These are phyloP conservation scores for Drosophila prolongata DNA, from an alignment of 2,888 invertebrate genomes.

Conservation along the genomic window DNA sequence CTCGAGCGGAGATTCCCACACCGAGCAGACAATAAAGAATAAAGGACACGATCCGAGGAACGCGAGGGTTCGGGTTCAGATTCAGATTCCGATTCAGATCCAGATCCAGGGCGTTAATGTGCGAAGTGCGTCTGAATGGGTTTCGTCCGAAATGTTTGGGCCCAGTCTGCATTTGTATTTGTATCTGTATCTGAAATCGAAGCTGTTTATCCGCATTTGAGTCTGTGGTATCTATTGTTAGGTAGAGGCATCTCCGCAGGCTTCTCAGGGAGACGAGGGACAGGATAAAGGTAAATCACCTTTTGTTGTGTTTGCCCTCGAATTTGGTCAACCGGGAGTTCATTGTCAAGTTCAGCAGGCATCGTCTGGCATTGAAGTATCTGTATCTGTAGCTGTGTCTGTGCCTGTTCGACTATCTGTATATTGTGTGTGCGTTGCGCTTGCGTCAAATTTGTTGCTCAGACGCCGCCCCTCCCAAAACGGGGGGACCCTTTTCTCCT, in stretches of 20 bases:
- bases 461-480: not conserved
- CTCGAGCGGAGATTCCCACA: constrained; percentile 63
- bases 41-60: constrained; percentile 49
- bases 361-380: constrained; percentile 47
- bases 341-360: constrained; percentile 75
- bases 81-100: constrained; percentile 4
- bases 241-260: constrained; percentile 26
- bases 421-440: constrained; percentile 58
- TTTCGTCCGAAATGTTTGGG: constrained; percentile 63
- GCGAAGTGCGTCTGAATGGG: constrained; percentile 79
- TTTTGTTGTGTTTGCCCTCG: constrained; percentile 73
- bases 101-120: constrained; percentile 69
- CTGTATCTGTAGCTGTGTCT: constrained; percentile 6
- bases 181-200: constrained; percentile 7
- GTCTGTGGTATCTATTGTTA: constrained; percentile 43
- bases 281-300: constrained; percentile 74
- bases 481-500: constrained; percentile 16
- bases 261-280: constrained; percentile 22
- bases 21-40: constrained; percentile 23
- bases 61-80: constrained; percentile 10
- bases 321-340: constrained; percentile 70
- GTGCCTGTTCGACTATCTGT: constrained; percentile 18
- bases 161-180: constrained; percentile 14
- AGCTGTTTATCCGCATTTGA: constrained; percentile 1
- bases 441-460: constrained; percentile 69